A percentile compares a stretch with the other conserved stretches of the same genome.
Conservation (phyloP, 2,113 vertebrate genomes). For the Copsychus sechellarum region DNA sequence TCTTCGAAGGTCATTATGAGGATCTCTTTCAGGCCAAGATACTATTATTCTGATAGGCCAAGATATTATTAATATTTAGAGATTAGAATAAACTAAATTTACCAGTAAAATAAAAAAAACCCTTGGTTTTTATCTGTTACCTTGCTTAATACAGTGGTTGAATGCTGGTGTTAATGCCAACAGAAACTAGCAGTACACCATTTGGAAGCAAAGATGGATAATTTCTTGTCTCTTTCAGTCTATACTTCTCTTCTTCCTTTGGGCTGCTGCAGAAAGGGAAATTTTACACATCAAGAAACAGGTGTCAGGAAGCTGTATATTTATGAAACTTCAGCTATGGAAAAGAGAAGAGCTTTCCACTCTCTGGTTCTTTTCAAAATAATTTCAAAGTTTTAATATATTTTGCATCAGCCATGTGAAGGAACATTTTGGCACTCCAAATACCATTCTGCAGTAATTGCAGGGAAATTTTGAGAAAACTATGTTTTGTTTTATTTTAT, state of each 20-base stretch:
- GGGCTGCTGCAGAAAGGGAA: background rate
- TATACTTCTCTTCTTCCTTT: background rate
- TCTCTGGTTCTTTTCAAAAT: background rate
- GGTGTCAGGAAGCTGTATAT: background rate
- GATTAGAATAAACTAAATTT: background rate
- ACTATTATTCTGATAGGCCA: background rate
- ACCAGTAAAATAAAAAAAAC: background rate
- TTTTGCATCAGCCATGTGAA: background rate
- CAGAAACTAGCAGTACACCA: rapidly evolving
- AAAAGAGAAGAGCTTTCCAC: background rate
- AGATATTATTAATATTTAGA: background rate
- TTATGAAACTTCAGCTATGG: background rate
- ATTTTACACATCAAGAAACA: background rate
- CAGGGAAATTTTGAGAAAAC: background rate
- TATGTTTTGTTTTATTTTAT: background rate
- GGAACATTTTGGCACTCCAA: background rate
- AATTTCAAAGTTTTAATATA: background rate
- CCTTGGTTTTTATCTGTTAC: background rate
- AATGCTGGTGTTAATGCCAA: background rate
- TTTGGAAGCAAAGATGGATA: background rate
- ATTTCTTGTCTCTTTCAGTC: background rate
- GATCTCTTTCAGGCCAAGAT: background rate
- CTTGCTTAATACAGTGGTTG: background rate
- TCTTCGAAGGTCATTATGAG: background rate
- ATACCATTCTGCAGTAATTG: background rate